These are phyloP conservation scores for Sebastes taczanowskii DNA, from an alignment of 2,797 vertebrate genomes.

Conservation along the genomic window DNA sequence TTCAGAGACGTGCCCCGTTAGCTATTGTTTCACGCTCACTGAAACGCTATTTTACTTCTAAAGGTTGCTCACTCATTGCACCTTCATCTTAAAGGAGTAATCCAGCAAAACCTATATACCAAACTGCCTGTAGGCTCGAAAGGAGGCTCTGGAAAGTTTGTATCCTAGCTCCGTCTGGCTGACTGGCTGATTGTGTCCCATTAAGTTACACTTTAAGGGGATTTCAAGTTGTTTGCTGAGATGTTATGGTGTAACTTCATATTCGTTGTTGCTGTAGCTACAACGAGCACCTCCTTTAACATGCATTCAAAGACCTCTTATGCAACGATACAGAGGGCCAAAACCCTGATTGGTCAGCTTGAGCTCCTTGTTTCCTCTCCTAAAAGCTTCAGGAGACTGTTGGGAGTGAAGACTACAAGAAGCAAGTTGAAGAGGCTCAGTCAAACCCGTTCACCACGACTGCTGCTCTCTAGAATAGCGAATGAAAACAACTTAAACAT, in stretches of 20 bases:
- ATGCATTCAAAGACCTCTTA: no score
- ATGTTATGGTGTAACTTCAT: no score
- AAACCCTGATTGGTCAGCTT: no score
- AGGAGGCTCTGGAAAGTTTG: neutral
- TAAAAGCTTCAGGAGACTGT: neutral
- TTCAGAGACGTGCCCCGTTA: neutral
- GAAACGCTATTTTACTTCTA: accelerated
- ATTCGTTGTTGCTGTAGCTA: no score
- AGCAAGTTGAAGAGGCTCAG: neutral
- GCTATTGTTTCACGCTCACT: neutral
- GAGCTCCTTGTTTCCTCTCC: no score
- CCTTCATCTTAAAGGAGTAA: neutral
- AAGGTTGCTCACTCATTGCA: neutral
- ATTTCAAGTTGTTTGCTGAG: no score
- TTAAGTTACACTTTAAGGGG: no score
- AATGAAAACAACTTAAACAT: no score
- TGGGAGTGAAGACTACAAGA: neutral
- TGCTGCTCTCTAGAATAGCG: no score
- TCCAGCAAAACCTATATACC: neutral
- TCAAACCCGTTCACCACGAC: neutral
- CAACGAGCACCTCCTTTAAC: no score
- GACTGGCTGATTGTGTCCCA: no score
- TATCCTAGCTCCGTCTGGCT: neutral
- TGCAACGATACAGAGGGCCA: no score
- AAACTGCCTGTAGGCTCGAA: neutral